A percentile compares a stretch with the other conserved stretches of the same genome.
phyloP scores from a whole-genome alignment of 2,797 vertebrate genomes.

The Scolopax bukidnonensis region DNA sequence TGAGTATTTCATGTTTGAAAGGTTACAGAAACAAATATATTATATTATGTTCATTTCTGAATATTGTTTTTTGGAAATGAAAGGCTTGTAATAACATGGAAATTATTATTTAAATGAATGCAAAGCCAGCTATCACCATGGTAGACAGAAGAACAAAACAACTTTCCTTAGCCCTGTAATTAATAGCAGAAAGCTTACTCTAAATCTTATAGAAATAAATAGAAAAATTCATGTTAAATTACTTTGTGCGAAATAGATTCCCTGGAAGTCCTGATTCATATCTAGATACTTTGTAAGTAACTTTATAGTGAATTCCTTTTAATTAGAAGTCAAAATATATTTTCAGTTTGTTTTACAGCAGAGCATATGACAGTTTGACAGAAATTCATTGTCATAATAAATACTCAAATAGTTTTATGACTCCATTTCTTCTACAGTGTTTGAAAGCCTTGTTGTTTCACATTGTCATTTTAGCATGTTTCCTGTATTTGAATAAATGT shows the following conservation, averaged over 20 bases:
- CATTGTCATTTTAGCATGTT: not conserved
- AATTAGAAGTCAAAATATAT: constrained; percentile 15
- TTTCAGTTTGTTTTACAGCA: not conserved
- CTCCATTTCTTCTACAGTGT: not conserved
- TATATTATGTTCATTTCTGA: not conserved
- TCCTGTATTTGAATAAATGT: not conserved
- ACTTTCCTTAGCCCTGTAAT: not conserved
- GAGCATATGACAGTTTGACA: not conserved
- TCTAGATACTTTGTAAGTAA: not conserved
- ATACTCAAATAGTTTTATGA: not conserved
- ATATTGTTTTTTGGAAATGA: not conserved
- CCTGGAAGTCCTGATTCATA: not conserved
- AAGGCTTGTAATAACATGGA: not conserved
- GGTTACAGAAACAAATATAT: not conserved
- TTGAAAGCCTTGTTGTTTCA: not conserved
- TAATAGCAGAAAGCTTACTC: not conserved
- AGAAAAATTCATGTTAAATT: not conserved
- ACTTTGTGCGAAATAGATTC: not conserved
- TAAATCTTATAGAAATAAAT: not conserved
- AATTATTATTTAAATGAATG: not conserved
- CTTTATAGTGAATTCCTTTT: not conserved
- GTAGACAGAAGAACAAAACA: not conserved
- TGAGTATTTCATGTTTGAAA: not conserved
- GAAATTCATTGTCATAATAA: not conserved
- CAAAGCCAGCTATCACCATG: not conserved